Base-by-base conservation (phyloP, 2,797 vertebrate species). In the Pachyuromys duprasi region DNA sequence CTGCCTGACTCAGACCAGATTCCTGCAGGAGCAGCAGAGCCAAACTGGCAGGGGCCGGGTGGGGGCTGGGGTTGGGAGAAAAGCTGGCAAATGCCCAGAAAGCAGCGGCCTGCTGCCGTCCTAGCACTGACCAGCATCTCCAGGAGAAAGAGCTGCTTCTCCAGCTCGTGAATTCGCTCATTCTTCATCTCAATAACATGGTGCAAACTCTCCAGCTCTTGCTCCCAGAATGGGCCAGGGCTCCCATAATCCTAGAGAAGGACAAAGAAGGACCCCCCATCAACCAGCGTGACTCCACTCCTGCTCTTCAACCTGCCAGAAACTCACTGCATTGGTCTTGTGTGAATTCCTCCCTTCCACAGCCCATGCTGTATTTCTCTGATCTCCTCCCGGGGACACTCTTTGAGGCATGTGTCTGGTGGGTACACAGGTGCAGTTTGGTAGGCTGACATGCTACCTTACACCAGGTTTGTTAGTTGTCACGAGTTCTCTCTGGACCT, bases 181-280 rank as follows among this genome's bases (percentile, higher is more conserved):
- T 98, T 99, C 98, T 99, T 99, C 99, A 99, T 99, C 98, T 99
- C 99, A 0, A 99, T 99, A 95, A 99, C 99, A 14, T 99, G 99
- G 97, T 99, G 98, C 97, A 99, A 98, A 86, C 99, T 99, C 98
- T 99, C 99, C 98, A 99, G 98, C 97, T 99, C 99, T 74, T 99
- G 99, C 97, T 99, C 99, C 99, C 99, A 99, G 99, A 99, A 99
- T 89, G 98, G 99, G 95, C 99, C 99, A 76, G 99, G 99, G 96
- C 99, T 99, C 89, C 99, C 99, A 0, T 99, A 98, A 74, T 99
- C 99, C 99, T 99, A 97, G 17, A 53, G 33, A 89, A 72, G 90
- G 55, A 79, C n/a, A 39, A 14, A 65, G 39, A 81, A 60, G 5
- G 45, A 75, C 63, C 36, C 63, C 36, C 80, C 39, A 18, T 93